Base-by-base conservation (phyloP, 2,888 invertebrate species). In the Plagiodera versicolora region DNA sequence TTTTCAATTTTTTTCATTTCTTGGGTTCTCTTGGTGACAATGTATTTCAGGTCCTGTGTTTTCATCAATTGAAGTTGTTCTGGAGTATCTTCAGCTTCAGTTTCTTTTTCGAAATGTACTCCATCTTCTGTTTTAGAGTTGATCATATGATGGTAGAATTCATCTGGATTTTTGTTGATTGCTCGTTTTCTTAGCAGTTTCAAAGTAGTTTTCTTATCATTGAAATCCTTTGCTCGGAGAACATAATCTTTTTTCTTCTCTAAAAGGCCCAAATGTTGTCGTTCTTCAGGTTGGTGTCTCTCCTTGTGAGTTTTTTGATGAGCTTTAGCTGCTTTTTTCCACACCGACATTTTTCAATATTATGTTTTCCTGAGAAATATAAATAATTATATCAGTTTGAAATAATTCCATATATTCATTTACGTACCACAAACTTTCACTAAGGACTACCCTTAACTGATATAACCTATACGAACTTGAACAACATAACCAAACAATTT, bases 91-190 rank as follows among this genome's bases (percentile, higher is more conserved):
- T 92, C 90, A 46, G 89, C 87, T 30, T 86, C 84, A 63, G 90
- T 88, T 64, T 84, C 83, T 35, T 88, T 80, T 71, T 92, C 89
- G 75, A 88, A 88, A 72, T 89, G 89, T 58, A 76, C 66, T 0
- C 84, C 85, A 67, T 82, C 82, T 64, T 84, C 79, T 0, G 91
- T 80, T 79, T 89, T 88, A 0, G 95, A 92, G 77, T 94, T 95
- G 59, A 95, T 87, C 98, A 98, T 98, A 76, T 97, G 96, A 82
- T 94, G 95, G 79, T 98, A 94, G 81, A 98, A 99, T 79, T 99
- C 99, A 88, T 99, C 98, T 0, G 97, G 96, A 83, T 99, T 99
- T 78, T 90, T 93, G 76, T 96, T 91, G 18, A 94, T 81, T 0
- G 95, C 97, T 86, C 92, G 87, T 77, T 90, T 90, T 59, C 89